Conservation (phyloP, 2,888 invertebrate species). For the Ditylenchus weischeri region DNA sequence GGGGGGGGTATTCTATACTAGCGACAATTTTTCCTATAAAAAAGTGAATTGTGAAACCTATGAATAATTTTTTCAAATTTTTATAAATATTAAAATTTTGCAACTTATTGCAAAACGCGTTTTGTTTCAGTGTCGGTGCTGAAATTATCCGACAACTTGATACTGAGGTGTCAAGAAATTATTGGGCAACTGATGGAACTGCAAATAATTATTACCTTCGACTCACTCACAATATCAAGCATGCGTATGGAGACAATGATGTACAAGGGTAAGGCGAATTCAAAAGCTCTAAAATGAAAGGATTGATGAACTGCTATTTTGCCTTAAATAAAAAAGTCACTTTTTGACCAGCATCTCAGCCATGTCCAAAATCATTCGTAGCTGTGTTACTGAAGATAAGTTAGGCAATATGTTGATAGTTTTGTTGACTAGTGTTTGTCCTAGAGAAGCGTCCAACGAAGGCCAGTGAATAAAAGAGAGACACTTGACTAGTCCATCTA, state of each 20-base stretch:
- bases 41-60: too few species aligned
- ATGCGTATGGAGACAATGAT: slow-evolving; percentile 8
- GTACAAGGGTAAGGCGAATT: slow-evolving; percentile 6
- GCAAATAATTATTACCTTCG: slow-evolving; percentile 3
- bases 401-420: slow-evolving; percentile 20
- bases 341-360: slow-evolving; percentile 11
- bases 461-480: slow-evolving; percentile 32
- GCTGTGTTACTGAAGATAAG: neutral
- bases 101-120: too few species aligned
- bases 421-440: slow-evolving; percentile 20
- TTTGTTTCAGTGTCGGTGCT: too few species aligned
- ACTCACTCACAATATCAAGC: neutral
- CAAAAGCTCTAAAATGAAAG: neutral
- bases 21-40: too few species aligned
- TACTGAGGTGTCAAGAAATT: too few species aligned
- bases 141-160: too few species aligned
- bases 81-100: too few species aligned
- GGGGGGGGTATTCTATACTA: too few species aligned
- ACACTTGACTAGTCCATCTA: slow-evolving; percentile 22
- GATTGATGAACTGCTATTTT: too few species aligned
- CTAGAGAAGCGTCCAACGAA: slow-evolving; percentile 23
- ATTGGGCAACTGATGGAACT: too few species aligned
- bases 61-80: too few species aligned
- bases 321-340: neutral
- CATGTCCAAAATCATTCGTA: slow-evolving; percentile 2